phyloP scores from a whole-genome alignment of 2,113 vertebrate species.

The Zootoca vivipara region DNA sequence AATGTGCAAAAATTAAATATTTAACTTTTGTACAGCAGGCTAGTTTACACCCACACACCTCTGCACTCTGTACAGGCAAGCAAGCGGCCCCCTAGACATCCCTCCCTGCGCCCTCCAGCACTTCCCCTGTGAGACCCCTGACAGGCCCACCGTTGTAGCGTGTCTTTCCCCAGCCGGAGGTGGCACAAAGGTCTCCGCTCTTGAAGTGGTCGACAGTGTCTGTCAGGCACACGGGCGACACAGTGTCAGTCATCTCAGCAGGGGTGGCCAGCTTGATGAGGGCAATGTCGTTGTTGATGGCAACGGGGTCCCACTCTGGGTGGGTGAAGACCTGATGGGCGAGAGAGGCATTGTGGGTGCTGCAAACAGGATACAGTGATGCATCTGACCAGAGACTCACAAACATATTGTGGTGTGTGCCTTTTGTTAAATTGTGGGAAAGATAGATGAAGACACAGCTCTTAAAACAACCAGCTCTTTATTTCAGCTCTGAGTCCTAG shows the following conservation, averaged over 20 bases:
- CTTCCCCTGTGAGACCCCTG: not conserved
- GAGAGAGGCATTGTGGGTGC: not conserved
- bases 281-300: constrained; percentile 64
- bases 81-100: too few relatives aligned
- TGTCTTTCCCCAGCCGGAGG: constrained; percentile 71
- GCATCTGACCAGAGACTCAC: too few relatives aligned
- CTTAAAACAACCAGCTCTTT: too few relatives aligned
- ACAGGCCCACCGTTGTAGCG: constrained; percentile 33
- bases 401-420: too few relatives aligned
- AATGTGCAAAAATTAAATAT: too few relatives aligned
- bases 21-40: too few relatives aligned
- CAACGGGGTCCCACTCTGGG: constrained; percentile 58
- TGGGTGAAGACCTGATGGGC: constrained; percentile 67
- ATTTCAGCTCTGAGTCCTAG: too few relatives aligned
- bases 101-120: not conserved
- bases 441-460: too few relatives aligned
- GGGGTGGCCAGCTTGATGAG: constrained; percentile 68
- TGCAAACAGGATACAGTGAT: not conserved
- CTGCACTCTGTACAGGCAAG: too few relatives aligned
- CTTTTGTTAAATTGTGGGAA: too few relatives aligned
- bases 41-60: too few relatives aligned
- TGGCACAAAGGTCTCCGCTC: constrained; percentile 56
- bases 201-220: constrained; percentile 23
- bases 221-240: constrained; percentile 67
- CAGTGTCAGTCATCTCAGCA: not conserved